phyloP scores from a whole-genome alignment of 2,888 invertebrate species.

The Uropetala carovei region DNA sequence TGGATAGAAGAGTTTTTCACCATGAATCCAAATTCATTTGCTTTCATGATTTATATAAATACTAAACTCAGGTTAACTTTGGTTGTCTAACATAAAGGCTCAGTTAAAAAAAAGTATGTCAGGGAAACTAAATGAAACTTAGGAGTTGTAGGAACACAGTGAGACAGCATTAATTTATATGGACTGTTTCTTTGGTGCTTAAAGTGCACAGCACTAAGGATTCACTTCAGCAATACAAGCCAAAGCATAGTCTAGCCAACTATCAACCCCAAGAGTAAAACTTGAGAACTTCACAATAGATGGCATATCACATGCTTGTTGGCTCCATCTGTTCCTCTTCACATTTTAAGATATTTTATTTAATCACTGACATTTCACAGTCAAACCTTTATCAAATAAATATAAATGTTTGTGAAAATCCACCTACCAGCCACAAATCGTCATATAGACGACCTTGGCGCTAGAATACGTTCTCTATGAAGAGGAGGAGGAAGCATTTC shows the following conservation, averaged over 20 bases:
- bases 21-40: conserved; percentile 11
- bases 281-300: background rate
- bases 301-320: conserved; percentile 43
- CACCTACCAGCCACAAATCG: conserved; percentile 51
- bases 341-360: background rate
- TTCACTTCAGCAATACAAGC: conserved; percentile 39
- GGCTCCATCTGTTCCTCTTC: background rate
- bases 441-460: conserved; percentile 58
- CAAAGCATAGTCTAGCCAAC: conserved; percentile 36
- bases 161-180: conserved; percentile 51
- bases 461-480: conserved; percentile 41
- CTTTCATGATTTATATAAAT: background rate
- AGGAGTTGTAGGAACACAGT: conserved; percentile 51
- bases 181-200: conserved; percentile 50
- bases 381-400: conserved; percentile 38
- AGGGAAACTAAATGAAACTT: conserved; percentile 18
- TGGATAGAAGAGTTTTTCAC: background rate
- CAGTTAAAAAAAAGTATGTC: conserved; percentile 14
- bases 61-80: background rate
- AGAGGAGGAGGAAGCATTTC: background rate
- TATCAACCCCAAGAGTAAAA: background rate
- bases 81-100: background rate
- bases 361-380: conserved; percentile 21
- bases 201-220: conserved; percentile 30
- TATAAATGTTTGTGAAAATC: conserved; percentile 54